A percentile compares a stretch with the other conserved stretches of the same genome.
Evolutionary conservation across 2,797 vertebrate species (phyloP).

Genomic region (Sebastes paucispinis): DNA sequence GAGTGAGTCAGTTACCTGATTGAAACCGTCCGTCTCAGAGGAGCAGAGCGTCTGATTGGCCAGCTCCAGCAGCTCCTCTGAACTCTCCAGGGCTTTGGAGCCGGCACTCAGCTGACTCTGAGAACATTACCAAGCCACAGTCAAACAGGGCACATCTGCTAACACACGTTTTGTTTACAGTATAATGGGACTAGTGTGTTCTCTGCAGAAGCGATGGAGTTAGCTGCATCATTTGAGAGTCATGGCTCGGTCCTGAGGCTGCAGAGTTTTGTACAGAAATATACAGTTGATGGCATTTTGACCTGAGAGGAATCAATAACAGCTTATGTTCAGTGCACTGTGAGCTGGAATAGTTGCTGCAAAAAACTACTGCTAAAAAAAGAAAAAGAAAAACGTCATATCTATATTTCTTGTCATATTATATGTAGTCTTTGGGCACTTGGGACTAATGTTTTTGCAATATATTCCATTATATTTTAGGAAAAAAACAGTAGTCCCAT

Average conservation of each 20-base stretch:
- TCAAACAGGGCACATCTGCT: constrained; percentile 10
- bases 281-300: background rate
- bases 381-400: background rate
- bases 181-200: constrained; percentile 57
- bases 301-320: background rate
- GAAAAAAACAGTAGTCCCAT: background rate
- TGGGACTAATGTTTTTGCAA: background rate
- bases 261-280: background rate
- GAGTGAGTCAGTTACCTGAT: constrained; percentile 81
- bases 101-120: constrained; percentile 93
- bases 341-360: background rate
- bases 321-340: background rate
- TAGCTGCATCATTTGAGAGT: constrained; percentile 67
- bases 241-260: constrained; percentile 55
- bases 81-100: constrained; percentile 94
- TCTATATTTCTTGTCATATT: background rate
- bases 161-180: background rate
- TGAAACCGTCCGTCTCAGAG: constrained; percentile 84
- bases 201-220: constrained; percentile 1
- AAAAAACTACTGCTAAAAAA: background rate
- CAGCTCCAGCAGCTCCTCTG: constrained; percentile 92
- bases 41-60: constrained; percentile 94
- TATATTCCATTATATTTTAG: background rate
- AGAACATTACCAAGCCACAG: constrained; percentile 4
- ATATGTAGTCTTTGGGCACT: background rate